Conservation (phyloP, 2,797 vertebrate genomes). For the Buphagus erythrorhynchus region DNA sequence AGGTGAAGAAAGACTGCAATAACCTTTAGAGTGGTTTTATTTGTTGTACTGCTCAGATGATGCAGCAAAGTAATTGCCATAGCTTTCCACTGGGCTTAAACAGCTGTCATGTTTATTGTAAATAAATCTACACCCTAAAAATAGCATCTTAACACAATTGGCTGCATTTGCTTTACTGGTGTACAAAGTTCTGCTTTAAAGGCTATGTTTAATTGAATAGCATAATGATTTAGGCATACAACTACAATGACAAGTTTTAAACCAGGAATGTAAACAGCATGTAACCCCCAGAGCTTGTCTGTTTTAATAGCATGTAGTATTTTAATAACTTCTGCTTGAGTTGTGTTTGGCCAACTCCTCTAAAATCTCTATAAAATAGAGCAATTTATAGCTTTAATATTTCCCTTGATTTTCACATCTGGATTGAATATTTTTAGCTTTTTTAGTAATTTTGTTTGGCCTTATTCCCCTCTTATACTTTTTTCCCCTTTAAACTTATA, state of each 20-base stretch:
- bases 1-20: not conserved
- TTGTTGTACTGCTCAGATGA: not conserved
- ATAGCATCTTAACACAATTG: not conserved
- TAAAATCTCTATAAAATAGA: not conserved
- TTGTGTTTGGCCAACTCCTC: not conserved
- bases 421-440: not conserved
- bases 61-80: fast-evolving
- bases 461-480: not conserved
- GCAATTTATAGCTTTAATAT: not conserved
- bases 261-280: not conserved
- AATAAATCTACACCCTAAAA: not conserved
- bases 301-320: fast-evolving
- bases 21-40: conserved; percentile 1
- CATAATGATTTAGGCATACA: not conserved
- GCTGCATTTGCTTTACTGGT: not conserved
- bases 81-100: not conserved
- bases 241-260: not conserved
- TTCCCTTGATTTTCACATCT: not conserved
- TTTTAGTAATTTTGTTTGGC: not conserved
- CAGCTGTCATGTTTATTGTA: not conserved
- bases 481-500: not conserved
- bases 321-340: not conserved
- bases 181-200: not conserved
- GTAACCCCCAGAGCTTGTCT: not conserved
- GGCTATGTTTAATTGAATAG: not conserved